Evolutionary conservation across 2,797 vertebrate species (phyloP).

Genomic region (Semaprochilodus insignis): DNA sequence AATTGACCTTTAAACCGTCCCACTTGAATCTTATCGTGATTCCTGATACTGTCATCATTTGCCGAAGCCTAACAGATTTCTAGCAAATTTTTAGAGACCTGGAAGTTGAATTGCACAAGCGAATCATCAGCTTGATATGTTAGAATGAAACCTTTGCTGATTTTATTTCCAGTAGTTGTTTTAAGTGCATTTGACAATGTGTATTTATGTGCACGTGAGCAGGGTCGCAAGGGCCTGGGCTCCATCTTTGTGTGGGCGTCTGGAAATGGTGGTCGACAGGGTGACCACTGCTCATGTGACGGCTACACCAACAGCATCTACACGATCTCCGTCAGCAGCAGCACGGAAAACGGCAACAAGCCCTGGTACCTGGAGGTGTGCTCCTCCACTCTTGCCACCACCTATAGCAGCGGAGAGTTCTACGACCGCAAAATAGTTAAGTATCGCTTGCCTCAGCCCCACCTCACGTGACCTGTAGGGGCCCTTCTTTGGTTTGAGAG

Average conservation of each 20-base stretch:
- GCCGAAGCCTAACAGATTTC: too few relatives aligned
- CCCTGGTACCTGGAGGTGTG: conserved; percentile 90
- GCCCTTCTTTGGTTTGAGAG: background rate
- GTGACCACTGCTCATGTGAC: conserved; percentile 90
- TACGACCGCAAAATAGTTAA: conserved; percentile 77
- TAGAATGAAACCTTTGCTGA: too few relatives aligned
- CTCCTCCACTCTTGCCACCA: conserved; percentile 87
- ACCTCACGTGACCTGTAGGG: background rate
- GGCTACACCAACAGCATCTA: conserved; percentile 92
- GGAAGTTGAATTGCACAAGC: too few relatives aligned
- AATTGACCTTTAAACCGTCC: too few relatives aligned
- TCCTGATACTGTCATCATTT: too few relatives aligned
- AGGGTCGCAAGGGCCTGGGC: conserved; percentile 90
- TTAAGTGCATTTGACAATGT: background rate
- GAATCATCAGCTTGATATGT: too few relatives aligned
- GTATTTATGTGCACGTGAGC: conserved; percentile 27
- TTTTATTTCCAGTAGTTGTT: background rate
- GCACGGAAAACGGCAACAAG: conserved; percentile 78
- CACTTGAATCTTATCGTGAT: too few relatives aligned
- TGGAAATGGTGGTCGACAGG: conserved; percentile 85
- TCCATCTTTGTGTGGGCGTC: conserved; percentile 92
- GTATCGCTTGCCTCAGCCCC: background rate
- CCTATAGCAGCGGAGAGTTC: conserved; percentile 87
- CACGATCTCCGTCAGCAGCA: conserved; percentile 88
- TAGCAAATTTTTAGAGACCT: too few relatives aligned